Base-by-base conservation (phyloP, 1,140 invertebrate species). In the Micrasema minimum region DNA sequence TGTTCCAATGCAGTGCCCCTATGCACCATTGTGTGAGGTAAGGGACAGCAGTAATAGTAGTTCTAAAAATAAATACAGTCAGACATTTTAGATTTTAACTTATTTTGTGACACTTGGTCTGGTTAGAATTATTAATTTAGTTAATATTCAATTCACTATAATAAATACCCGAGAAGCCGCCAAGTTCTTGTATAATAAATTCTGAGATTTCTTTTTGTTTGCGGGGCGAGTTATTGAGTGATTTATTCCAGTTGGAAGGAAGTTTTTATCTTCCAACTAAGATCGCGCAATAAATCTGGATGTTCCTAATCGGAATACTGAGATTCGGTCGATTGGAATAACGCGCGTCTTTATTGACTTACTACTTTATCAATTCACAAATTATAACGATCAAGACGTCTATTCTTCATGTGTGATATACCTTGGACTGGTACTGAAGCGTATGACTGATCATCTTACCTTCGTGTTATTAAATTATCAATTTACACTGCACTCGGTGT, bases 201-300 rank as follows among this genome's bases (percentile, higher is more conserved):
- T 2, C 3, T 10, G 16, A 4, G 20, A 51, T 51, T 51, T 51
- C 26, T 51, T 23, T 22, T 51, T 51, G 7, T 51, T 51, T 51
- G n/a, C 18, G 10, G 22, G 18, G 22, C 18, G 22, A 51, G 50
- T 51, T 51, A 51, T 51, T 51, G 50, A 51, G 50, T 51, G 50
- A 51, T 51, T 51, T 51, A 51, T 51, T 18, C 9, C 9, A 12
- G 20, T 12, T 10, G 22, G 22, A 51, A 18, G 26, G 18, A 22
- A 18, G 11, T 51, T 51, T 26, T 12, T 51, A 11, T 26, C 50
- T 12, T 12, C 26, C 20, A 51, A 23, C 11, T 22, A 51, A 51
- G 6, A 2, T 51, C 50, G 0, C 12, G 50, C 18, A 22, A 51
- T 51, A 51, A 51, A 51, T 51, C 50, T 51, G 18, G 20, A 51